Base-by-base conservation (phyloP, 2,113 vertebrate genomes). In the Coracopsis vasa region DNA sequence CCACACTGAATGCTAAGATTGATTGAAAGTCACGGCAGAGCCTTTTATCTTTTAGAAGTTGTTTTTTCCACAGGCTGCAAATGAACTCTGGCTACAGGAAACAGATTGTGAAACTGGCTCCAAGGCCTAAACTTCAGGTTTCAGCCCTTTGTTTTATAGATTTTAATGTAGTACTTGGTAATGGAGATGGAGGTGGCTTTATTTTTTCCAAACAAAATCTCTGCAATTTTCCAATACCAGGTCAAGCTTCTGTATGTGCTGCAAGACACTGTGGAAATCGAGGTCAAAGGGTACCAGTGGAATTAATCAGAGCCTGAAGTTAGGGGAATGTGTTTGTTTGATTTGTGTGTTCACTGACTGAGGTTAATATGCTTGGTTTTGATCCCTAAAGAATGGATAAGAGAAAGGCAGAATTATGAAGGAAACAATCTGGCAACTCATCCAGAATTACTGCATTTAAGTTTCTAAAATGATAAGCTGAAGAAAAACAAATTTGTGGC, bases 61-160 rank as follows among this genome's bases (percentile, higher is more conserved):
- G 93, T 95, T 97, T 96, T 97, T 97, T 96, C 94, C 95, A 97
- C 91, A 95, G 95, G 19, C 94, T 95, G 80, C 86, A 87, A 96
- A 95, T 94, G 95, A 95, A 92, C 95, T 87, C 91, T 94, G 84
- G 86, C 61, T 97, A 95, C 96, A 97, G 96, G 96, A 97, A 96
- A 97, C 96, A 97, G 96, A 95, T 95, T 97, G 96, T 94, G 89
- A 92, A 96, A 94, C 95, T 94, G 94, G 96, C 95, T 97, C 89
- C 93, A 89, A 79, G 94, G 94, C 94, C 89, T 89, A 84, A 92
- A 89, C 89, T 95, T 95, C 89, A 91, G 61, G 92, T 96, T 95
- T 95, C 89, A 96, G 73, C 65, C 85, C 86, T 97, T 95, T 96
- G 95, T 96, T 97, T 96, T 67, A 94, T 92, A 56, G 72, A 71